These are phyloP conservation scores for Tenthredo notha DNA, from an alignment of 2,888 invertebrate genomes.

Conservation along the genomic window DNA sequence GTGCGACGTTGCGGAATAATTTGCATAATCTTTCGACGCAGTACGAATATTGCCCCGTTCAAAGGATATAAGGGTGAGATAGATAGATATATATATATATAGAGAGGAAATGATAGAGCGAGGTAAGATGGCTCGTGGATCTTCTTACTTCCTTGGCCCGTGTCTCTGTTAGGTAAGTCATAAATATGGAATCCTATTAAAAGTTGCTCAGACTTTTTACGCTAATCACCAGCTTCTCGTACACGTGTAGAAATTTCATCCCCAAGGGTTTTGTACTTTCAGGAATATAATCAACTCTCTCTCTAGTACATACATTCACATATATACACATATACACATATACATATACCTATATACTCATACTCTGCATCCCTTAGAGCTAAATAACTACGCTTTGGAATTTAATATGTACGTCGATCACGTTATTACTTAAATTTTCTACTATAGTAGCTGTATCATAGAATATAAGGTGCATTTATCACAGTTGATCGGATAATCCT, in stretches of 20 bases:
- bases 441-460: no score
- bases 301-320: neutral
- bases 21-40: slow-evolving; percentile 4
- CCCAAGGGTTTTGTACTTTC: slow-evolving; percentile 31
- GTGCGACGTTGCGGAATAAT: slow-evolving; percentile 2
- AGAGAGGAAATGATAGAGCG: neutral
- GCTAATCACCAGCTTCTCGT: slow-evolving; percentile 41
- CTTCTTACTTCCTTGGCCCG: neutral
- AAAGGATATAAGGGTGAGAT: neutral
- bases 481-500: no score
- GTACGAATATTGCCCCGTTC: slow-evolving; percentile 5
- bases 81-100: neutral
- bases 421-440: neutral
- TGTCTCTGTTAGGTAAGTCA: slow-evolving; percentile 32
- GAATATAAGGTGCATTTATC: no score
- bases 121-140: neutral
- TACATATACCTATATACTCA: neutral
- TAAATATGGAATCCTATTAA: slow-evolving; percentile 51
- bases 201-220: slow-evolving; percentile 47
- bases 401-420: slow-evolving; percentile 35
- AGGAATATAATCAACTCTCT: slow-evolving; percentile 44
- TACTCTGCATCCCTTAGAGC: neutral
- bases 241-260: slow-evolving; percentile 45
- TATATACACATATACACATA: neutral
- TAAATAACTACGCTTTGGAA: slow-evolving; percentile 31